Base-by-base conservation (phyloP, 1,140 invertebrate species). In the Laupala kohalensis region DNA sequence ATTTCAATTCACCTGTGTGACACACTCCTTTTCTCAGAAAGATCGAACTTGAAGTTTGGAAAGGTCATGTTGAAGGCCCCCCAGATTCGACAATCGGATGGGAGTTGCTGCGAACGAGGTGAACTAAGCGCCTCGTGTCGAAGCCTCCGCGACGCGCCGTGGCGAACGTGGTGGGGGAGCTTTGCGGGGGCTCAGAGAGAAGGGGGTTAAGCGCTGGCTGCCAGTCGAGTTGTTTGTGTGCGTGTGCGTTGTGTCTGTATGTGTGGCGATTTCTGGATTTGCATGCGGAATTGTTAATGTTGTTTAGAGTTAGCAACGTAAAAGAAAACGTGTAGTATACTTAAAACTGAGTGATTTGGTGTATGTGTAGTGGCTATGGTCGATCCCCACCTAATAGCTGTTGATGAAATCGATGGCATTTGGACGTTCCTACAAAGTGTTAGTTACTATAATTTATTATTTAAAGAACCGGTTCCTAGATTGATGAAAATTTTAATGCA, bases 371-470 rank as follows among this genome's bases (percentile, higher is more conserved):
- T 29, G 29, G 29, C 28, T 70, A 70, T 70, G 69, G 69, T 63
- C 30, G 69, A 70, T 73, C 69, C 69, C 23, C 74, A 78, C 26
- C 73, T 78, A 53, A 76, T 77, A 37, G 72, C 75, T 25, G 76
- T 76, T 26, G 76, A 79, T 69, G 74, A 75, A 67, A 80, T 81
- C 68, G 78, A 81, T 72, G 78, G 80, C 71, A 74, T 81, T 62
- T 79, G 79, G 77, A 78, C 79, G n/a, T 81, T 81, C 72, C 70
- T 81, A 27, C 79, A 80, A 71, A 81, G 77, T 70, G 80, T 81
- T 74, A 80, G 80, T 79, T 67, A 69, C 26, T 64, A 23, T 25
- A 70, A 19, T 6, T 9, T 53, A 53, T 53, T 19, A 19, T n/a
- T n/a, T 53, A 53, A 9, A 53, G 37, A 13, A 19, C 37, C 37